phyloP scores from a whole-genome alignment of 2,888 invertebrate species.

The Lasius fuliginosus region DNA sequence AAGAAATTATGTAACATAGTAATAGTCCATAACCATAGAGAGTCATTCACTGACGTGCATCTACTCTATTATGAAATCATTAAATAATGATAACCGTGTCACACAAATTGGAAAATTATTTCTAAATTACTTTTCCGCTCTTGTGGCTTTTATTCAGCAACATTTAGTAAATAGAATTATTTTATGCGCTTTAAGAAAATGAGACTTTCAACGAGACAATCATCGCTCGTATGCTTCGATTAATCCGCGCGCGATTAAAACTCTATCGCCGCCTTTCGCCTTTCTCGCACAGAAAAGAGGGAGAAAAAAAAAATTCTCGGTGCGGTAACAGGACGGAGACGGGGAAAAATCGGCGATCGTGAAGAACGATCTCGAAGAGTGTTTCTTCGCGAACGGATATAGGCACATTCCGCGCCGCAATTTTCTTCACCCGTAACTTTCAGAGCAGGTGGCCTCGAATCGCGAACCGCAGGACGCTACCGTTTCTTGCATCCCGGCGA shows the following conservation, averaged over 20 bases:
- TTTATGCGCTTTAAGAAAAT: not conserved
- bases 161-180: not conserved
- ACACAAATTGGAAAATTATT: not conserved
- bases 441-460: constrained; percentile 22
- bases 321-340: not conserved
- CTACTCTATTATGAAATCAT: not conserved
- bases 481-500: constrained; percentile 24
- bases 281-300: not conserved
- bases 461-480: constrained; percentile 7
- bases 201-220: not conserved
- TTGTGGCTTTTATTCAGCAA: not conserved
- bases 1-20: not conserved
- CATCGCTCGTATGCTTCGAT: not conserved
- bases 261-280: not conserved
- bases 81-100: not conserved
- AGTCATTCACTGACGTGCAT: not conserved
- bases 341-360: not conserved
- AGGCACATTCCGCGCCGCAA: constrained; percentile 1
- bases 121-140: not conserved
- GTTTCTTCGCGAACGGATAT: constrained; percentile 8
- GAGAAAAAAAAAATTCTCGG: constrained; percentile 19
- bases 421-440: constrained; percentile 27
- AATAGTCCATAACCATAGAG: not conserved
- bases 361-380: constrained; percentile 10
- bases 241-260: not conserved